Evolutionary conservation across 2,797 vertebrate species (phyloP).

Genomic region (Hippoglossus hippoglossus): DNA sequence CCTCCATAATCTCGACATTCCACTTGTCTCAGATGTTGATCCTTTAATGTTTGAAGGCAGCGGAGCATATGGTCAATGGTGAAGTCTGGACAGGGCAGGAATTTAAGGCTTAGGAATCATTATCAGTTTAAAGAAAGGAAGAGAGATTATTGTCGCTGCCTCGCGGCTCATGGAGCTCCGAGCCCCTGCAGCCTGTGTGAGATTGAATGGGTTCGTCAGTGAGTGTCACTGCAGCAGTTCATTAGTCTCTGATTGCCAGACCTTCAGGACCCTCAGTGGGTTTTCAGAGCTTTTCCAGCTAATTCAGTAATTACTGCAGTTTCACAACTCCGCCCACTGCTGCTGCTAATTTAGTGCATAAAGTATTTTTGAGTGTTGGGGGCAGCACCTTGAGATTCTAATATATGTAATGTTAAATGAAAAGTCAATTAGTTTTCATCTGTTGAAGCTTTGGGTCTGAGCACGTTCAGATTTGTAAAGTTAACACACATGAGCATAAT

Average conservation of each 20-base stretch:
- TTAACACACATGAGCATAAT: too few species aligned
- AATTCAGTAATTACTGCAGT: conserved; percentile 38
- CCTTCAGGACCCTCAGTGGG: conserved; percentile 1
- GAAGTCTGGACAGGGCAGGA: conserved; percentile 36
- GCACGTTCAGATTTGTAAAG: too few species aligned
- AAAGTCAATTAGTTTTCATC: background rate
- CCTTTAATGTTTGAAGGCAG: conserved; percentile 66
- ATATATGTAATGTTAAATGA: background rate
- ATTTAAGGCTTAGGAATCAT: conserved; percentile 65
- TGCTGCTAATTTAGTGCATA: conserved; percentile 16
- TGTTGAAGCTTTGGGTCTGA: background rate
- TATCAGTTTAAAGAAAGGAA: conserved; percentile 72
- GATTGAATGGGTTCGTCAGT: conserved; percentile 27
- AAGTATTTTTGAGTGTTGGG: background rate
- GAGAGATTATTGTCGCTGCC: conserved; percentile 68
- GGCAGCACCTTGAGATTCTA: background rate
- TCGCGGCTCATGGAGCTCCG: conserved; percentile 19
- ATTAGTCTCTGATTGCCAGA: conserved; percentile 32
- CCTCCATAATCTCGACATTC: conserved; percentile 40
- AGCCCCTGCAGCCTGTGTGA: conserved; percentile 9
- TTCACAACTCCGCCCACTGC: conserved; percentile 21
- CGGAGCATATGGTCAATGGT: conserved; percentile 63
- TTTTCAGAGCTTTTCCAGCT: conserved; percentile 9
- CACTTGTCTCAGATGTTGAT: conserved; percentile 54
- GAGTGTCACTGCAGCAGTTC: conserved; percentile 34